Conservation (phyloP, 2,888 invertebrate species). For the Chrysolina oricalcia region DNA sequence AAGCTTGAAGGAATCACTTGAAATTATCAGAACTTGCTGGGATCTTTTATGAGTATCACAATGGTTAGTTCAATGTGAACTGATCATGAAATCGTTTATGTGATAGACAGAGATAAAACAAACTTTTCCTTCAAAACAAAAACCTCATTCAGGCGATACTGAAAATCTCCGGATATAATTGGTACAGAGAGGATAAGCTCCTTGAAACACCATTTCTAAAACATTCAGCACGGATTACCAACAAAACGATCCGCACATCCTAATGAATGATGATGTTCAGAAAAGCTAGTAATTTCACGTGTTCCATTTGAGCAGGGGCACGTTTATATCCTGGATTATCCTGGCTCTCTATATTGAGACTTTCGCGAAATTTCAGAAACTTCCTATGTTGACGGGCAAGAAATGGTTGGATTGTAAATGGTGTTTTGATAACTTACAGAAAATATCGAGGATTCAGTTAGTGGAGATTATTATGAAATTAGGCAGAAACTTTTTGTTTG, state of each 20-base stretch:
- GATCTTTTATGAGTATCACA: too few species aligned
- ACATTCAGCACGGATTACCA: conserved; percentile 37
- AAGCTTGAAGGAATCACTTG: too few species aligned
- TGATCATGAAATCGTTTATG: too few species aligned
- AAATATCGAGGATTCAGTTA: too few species aligned
- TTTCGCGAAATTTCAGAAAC: conserved; percentile 24
- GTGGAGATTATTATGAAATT: too few species aligned
- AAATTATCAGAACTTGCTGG: too few species aligned
- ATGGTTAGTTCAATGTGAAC: too few species aligned
- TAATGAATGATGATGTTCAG: conserved; percentile 59
- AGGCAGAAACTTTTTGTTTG: too few species aligned
- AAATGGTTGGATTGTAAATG: too few species aligned
- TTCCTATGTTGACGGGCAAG: too few species aligned
- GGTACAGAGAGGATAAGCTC: background rate
- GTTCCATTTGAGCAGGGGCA: conserved; percentile 55
- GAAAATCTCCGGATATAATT: background rate
- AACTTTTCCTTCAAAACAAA: background rate
- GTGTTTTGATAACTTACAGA: too few species aligned
- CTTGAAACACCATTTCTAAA: background rate
- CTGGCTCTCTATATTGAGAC: conserved; percentile 42
- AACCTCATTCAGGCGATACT: background rate
- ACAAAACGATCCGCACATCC: conserved; percentile 48
- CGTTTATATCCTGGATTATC: conserved; percentile 56
- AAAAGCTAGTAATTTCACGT: conserved; percentile 56
- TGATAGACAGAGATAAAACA: too few species aligned